Conservation (phyloP, 2,113 vertebrate species). For the Scytalopus superciliaris region DNA sequence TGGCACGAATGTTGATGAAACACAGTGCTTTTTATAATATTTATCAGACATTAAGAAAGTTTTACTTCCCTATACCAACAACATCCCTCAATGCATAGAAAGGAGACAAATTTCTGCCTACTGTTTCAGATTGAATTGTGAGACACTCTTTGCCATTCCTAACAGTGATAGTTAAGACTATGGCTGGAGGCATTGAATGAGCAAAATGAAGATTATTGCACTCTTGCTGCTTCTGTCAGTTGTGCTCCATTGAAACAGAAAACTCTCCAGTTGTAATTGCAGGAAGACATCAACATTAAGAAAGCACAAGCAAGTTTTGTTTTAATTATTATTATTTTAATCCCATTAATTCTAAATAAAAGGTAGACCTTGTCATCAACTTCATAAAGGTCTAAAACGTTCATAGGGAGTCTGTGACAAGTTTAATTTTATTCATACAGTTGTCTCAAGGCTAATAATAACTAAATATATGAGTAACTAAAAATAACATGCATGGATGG, state of each 20-base stretch:
- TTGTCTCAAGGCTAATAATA: not conserved
- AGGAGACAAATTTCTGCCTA: not conserved
- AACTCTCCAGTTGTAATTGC: not conserved
- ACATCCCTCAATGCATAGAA: not conserved
- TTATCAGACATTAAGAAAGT: not conserved
- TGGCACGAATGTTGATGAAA: rapidly evolving
- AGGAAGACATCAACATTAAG: not conserved
- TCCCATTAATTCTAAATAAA: not conserved
- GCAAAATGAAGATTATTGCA: not conserved
- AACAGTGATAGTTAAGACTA: not conserved
- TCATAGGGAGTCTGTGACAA: not conserved
- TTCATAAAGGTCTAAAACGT: not conserved
- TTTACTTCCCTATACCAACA: not conserved
- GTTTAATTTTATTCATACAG: not conserved
- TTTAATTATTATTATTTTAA: not conserved
- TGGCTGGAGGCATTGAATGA: rapidly evolving
- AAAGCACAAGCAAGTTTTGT: not conserved
- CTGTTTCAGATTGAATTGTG: not conserved
- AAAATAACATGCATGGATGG: not conserved
- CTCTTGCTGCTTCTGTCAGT: not conserved
- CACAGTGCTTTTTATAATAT: not conserved
- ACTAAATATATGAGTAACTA: too few relatives aligned
- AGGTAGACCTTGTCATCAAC: not conserved
- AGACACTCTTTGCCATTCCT: not conserved
- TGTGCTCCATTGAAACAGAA: not conserved